These are phyloP conservation scores for Columba janthina DNA, from an alignment of 2,113 vertebrate genomes.

Conservation along the genomic window DNA sequence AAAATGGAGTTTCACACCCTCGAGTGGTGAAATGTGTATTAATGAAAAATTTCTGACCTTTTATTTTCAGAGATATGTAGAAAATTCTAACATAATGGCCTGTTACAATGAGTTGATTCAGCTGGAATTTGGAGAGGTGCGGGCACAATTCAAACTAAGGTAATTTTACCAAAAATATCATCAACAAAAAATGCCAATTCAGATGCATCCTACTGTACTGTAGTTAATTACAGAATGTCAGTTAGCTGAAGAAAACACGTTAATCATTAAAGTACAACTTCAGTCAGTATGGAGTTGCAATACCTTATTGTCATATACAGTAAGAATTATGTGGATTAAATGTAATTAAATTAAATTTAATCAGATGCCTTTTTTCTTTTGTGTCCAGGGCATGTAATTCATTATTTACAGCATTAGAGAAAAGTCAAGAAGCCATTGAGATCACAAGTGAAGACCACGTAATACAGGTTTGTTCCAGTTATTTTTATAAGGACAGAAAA, in stretches of 20 bases:
- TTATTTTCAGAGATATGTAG: slow-evolving; percentile 86
- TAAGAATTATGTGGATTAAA: background rate
- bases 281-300: background rate
- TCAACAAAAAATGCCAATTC: background rate
- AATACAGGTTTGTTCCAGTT: slow-evolving; percentile 87
- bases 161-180: slow-evolving; percentile 51
- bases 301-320: background rate
- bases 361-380: background rate
- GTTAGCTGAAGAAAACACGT: background rate
- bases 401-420: slow-evolving; percentile 94
- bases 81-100: slow-evolving; percentile 93
- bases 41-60: slow-evolving; percentile 42
- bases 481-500: slow-evolving; percentile 7
- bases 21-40: background rate
- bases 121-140: slow-evolving; percentile 93
- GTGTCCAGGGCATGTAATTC: slow-evolving; percentile 90
- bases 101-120: slow-evolving; percentile 97
- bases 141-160: slow-evolving; percentile 96
- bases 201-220: background rate
- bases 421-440: slow-evolving; percentile 97
- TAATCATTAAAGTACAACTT: background rate
- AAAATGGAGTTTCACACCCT: background rate
- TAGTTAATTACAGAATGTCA: background rate
- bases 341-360: background rate
- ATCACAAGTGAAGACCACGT: slow-evolving; percentile 96